A percentile compares a stretch with the other conserved stretches of the same genome.
Evolutionary conservation across 2,888 invertebrate species (phyloP).

Genomic region (Cerceris rybyensis): DNA sequence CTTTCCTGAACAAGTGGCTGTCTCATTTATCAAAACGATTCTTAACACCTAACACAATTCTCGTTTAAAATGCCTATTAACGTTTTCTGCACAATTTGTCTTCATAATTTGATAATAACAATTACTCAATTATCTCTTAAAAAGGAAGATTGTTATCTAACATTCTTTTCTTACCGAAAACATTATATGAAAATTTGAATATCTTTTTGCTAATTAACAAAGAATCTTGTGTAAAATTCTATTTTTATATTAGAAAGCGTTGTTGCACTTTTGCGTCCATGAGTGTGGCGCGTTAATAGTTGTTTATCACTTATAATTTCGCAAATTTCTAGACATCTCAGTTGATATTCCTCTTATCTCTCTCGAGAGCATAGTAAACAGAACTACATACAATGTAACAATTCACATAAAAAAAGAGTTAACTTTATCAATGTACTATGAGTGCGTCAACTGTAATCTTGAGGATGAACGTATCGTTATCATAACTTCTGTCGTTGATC

Average conservation of each 20-base stretch:
- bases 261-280: not conserved
- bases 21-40: not conserved
- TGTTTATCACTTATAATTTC: slow-evolving; percentile 1
- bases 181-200: too few relatives aligned
- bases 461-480: slow-evolving; percentile 21
- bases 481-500: slow-evolving; percentile 1
- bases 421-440: slow-evolving; percentile 23
- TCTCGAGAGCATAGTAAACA: not conserved
- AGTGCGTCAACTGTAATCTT: not conserved
- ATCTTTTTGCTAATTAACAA: too few relatives aligned
- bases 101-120: too few relatives aligned
- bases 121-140: too few relatives aligned
- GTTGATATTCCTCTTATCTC: slow-evolving; percentile 9
- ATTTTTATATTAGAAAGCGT: not conserved
- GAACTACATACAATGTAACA: slow-evolving; percentile 25
- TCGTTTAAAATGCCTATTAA: not conserved
- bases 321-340: not conserved
- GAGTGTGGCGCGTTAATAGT: not conserved
- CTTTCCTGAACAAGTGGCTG: not conserved
- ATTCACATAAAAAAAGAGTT: slow-evolving; percentile 1
- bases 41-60: not conserved
- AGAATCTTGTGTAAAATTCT: not conserved
- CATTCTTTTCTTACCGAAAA: too few relatives aligned
- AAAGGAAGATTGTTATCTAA: too few relatives aligned
- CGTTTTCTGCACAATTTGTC: not conserved